Conservation (phyloP, 2,797 vertebrate species). For the Acanthurus lineatus region DNA sequence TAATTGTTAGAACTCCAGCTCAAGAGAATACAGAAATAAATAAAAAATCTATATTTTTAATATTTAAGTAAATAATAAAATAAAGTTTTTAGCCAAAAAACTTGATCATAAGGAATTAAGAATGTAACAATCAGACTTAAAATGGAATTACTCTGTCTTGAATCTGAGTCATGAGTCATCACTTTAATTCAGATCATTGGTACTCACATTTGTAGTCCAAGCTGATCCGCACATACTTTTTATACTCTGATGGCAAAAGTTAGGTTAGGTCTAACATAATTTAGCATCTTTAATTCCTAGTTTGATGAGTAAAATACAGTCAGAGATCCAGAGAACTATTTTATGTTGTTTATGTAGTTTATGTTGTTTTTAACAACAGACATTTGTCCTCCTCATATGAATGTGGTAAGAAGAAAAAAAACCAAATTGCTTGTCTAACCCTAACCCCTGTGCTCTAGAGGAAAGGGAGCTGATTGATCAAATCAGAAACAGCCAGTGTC, state of each 20-base stretch:
- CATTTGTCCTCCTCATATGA: not conserved
- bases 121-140: not conserved
- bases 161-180: not conserved
- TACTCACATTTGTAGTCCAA: not conserved
- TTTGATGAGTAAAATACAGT: not conserved
- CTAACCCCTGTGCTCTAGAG: not conserved
- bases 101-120: too few relatives aligned
- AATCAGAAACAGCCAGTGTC: slow-evolving; percentile 10
- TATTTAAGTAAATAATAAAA: too few relatives aligned
- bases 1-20: too few relatives aligned
- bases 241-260: not conserved
- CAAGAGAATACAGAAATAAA: too few relatives aligned
- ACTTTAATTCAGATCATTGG: not conserved
- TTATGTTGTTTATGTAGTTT: too few relatives aligned
- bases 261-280: not conserved
- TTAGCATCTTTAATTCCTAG: not conserved
- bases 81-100: too few relatives aligned
- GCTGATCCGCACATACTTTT: not conserved
- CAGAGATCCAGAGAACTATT: too few relatives aligned
- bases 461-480: slow-evolving; percentile 28
- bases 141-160: not conserved
- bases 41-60: too few relatives aligned
- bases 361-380: not conserved
- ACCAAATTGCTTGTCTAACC: not conserved
- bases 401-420: not conserved